These are phyloP conservation scores for Sakesphorus luctuosus DNA, from an alignment of 2,113 vertebrate genomes.

Conservation along the genomic window DNA sequence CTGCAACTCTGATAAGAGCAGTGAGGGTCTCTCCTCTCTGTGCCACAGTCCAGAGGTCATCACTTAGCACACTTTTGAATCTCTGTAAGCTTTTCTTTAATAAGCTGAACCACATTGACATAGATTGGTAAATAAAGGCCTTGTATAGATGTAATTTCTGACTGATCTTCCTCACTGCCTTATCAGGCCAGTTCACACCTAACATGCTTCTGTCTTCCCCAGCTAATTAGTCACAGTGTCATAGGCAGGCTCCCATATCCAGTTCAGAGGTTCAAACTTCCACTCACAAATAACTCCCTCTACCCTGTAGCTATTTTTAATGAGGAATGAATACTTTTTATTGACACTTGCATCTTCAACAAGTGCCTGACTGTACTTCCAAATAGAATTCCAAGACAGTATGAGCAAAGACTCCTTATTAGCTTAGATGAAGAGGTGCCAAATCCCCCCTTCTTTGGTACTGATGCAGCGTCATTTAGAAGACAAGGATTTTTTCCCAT, in stretches of 20 bases:
- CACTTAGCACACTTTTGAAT: not conserved
- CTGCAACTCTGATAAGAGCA: not conserved
- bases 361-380: not conserved
- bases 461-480: not conserved
- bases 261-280: not conserved
- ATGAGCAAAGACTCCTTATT: not conserved
- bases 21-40: rapidly evolving
- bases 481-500: not conserved
- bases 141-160: not conserved
- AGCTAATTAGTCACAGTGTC: not conserved
- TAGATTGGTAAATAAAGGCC: not conserved
- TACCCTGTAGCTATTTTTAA: not conserved
- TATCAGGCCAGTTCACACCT: not conserved
- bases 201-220: not conserved
- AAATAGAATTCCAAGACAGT: not conserved
- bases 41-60: not conserved
- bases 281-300: not conserved
- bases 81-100: not conserved
- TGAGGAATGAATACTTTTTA: not conserved
- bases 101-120: not conserved
- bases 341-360: not conserved
- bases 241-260: not conserved
- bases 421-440: not conserved
- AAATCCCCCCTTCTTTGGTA: not conserved
- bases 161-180: not conserved